phyloP scores from a whole-genome alignment of 2,797 vertebrate species.

The Poecilia picta region DNA sequence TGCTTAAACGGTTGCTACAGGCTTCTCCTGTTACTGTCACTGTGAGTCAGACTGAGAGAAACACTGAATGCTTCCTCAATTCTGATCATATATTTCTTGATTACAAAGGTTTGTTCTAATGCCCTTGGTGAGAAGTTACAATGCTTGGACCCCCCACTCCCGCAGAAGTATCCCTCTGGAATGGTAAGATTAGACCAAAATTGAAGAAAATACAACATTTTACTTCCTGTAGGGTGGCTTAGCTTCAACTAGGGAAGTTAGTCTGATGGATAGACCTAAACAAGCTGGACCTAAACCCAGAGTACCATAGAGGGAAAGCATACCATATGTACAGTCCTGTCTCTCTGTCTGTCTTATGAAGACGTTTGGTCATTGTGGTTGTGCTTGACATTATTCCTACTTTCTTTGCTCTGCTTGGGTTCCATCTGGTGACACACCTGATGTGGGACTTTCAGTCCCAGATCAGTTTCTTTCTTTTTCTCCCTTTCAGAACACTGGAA shows the following conservation, averaged over 20 bases:
- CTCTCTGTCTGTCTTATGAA: background rate
- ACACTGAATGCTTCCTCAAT: background rate
- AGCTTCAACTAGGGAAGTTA: too few species aligned
- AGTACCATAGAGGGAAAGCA: background rate
- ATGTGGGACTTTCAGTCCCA: conserved; percentile 31
- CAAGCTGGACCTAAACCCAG: too few species aligned
- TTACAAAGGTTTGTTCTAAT: background rate
- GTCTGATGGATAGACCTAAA: too few species aligned
- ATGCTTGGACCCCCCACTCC: background rate
- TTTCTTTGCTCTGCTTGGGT: conserved; percentile 17
- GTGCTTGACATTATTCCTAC: conserved; percentile 8
- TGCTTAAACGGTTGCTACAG: background rate
- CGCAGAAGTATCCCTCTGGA: background rate
- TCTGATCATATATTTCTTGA: background rate
- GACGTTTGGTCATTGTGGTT: too few species aligned
- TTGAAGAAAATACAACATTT: background rate
- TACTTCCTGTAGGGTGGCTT: too few species aligned
- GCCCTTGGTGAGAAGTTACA: background rate
- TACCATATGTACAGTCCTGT: background rate
- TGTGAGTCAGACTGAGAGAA: background rate
- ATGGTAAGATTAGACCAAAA: background rate
- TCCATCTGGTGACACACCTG: conserved; percentile 54
- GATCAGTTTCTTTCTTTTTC: background rate
- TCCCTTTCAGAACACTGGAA: background rate
- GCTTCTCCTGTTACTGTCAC: conserved; percentile 3